phyloP scores from a whole-genome alignment of 2,888 invertebrate genomes.

The Pilophorus perplexus region DNA sequence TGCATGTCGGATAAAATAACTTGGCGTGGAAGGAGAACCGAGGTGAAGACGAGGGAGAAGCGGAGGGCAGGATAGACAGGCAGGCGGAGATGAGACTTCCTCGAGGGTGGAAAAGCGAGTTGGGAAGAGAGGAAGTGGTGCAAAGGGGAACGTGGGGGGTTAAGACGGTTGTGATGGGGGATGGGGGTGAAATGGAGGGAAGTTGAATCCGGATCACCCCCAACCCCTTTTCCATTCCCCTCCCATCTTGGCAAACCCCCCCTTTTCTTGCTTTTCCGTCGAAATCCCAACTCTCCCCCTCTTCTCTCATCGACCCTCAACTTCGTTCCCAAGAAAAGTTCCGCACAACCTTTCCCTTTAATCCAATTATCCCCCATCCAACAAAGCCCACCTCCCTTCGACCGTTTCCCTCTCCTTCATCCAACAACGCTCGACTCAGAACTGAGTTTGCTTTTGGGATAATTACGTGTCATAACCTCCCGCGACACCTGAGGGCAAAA shows the following conservation, averaged over 20 bases:
- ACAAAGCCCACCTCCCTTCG: neutral
- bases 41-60: conserved; percentile 13
- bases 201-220: conserved; percentile 42
- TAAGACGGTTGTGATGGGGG: neutral
- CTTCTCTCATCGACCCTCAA: conserved; percentile 14
- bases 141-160: neutral
- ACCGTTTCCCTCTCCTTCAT: neutral
- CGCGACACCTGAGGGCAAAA: conserved; percentile 33
- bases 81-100: conserved; percentile 46
- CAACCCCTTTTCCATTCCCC: neutral
- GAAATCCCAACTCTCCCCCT: conserved; percentile 17
- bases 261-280: conserved; percentile 15
- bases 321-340: conserved; percentile 31
- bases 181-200: conserved; percentile 23
- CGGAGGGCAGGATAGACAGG: conserved; percentile 42
- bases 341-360: conserved; percentile 43
- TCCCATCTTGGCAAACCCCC: conserved; percentile 24
- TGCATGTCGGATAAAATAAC: conserved; percentile 48
- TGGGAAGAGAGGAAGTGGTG: conserved; percentile 3
- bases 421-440: neutral
- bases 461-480: conserved; percentile 44
- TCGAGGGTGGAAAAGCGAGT: conserved; percentile 21
- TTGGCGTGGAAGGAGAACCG: conserved; percentile 37
- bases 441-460: conserved; percentile 39
- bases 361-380: conserved; percentile 44